These are phyloP conservation scores for Andrena chrysosceles DNA, from an alignment of 2,888 invertebrate genomes.

Conservation along the genomic window DNA sequence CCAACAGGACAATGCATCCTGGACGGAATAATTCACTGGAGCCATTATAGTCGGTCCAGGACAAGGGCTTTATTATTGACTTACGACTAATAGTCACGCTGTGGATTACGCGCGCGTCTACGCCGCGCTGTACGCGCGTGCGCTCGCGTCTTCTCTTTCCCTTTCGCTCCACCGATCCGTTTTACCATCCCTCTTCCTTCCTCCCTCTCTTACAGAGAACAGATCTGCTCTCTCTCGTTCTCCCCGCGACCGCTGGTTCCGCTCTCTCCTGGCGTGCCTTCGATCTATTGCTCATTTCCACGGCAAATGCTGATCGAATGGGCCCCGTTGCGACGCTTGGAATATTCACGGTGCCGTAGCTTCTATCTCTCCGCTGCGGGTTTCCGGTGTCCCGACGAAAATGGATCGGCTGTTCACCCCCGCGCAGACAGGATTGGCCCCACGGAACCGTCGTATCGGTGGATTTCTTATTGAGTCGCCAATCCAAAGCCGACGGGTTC, in stretches of 20 bases:
- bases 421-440: conserved; percentile 16
- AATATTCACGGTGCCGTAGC: conserved; percentile 50
- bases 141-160: conserved; percentile 46
- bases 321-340: conserved; percentile 56
- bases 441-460: conserved; percentile 8
- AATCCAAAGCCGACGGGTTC: conserved; percentile 19
- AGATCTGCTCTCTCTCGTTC: neutral
- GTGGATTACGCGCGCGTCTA: conserved; percentile 74
- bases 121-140: conserved; percentile 52
- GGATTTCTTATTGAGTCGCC: conserved; percentile 38
- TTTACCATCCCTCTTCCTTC: conserved; percentile 23
- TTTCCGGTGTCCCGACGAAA: conserved; percentile 42
- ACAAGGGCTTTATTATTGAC: conserved; percentile 84
- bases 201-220: neutral
- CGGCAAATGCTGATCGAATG: conserved; percentile 76
- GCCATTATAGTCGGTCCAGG: conserved; percentile 79
- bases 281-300: conserved; percentile 80
- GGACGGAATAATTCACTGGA: conserved; percentile 79
- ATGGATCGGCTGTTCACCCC: conserved; percentile 30
- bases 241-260: conserved; percentile 19
- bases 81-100: conserved; percentile 83
- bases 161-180: conserved; percentile 51
- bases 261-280: conserved; percentile 48
- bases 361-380: conserved; percentile 36
- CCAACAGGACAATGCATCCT: conserved; percentile 76